Percentiles rank a stretch among this genome's conserved stretches.
These are phyloP conservation scores for Lycaon pictus DNA, from an alignment of 2,113 vertebrate genomes.

Conservation along the genomic window DNA sequence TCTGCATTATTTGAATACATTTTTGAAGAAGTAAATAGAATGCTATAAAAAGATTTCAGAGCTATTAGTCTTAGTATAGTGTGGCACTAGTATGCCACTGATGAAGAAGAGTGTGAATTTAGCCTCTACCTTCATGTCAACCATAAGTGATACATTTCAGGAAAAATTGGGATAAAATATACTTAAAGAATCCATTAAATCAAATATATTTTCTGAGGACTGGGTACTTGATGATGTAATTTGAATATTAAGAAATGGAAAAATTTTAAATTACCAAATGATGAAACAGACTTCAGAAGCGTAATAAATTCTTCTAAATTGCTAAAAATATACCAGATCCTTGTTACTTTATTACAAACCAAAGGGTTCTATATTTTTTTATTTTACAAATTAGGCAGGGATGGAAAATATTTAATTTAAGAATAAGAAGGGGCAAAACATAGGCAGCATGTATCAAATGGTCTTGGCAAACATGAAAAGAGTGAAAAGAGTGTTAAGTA, in stretches of 20 bases:
- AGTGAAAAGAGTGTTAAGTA: not conserved
- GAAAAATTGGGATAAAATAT: not conserved
- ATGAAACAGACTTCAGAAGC: not conserved
- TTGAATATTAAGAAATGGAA: not conserved
- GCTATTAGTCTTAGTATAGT: not conserved
- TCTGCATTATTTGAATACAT: not conserved
- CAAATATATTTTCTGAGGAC: not conserved
- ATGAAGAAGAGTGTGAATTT: conserved; percentile 12
- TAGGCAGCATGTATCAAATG: not conserved
- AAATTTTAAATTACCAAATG: not conserved
- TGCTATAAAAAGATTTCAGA: not conserved
- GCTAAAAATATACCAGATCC: not conserved
- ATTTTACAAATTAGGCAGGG: not conserved
- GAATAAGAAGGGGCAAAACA: not conserved
- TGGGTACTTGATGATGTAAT: not conserved
- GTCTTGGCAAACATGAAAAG: not conserved
- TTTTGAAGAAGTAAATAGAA: conserved; percentile 26
- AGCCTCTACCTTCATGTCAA: not conserved
- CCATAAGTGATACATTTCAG: not conserved
- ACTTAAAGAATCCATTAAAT: not conserved
- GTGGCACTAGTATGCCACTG: not conserved
- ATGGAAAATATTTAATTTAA: not conserved
- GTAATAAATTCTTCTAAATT: not conserved
- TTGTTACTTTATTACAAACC: not conserved
- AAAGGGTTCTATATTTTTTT: not conserved